Conservation (phyloP, 1,140 invertebrate genomes). For the Portunus trituberculatus region DNA sequence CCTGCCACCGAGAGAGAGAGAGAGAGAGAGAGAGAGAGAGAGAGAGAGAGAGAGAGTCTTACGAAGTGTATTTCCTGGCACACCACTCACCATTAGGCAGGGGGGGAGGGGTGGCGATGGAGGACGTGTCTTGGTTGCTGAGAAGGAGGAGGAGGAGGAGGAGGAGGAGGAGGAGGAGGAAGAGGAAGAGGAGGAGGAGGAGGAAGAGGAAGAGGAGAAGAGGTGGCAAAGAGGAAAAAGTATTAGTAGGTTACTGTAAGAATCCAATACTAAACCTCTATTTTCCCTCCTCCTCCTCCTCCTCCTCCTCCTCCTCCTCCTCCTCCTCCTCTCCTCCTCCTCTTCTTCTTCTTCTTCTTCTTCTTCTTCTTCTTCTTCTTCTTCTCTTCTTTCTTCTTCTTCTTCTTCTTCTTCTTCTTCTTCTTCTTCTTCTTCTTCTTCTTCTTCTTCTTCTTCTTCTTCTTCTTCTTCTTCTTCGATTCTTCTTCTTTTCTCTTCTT, state of each 20-base stretch:
- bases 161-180: background rate
- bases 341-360: no score
- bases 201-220: background rate
- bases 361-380: no score
- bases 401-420: background rate
- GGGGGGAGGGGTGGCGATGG: background rate
- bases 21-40: slow-evolving; percentile 20
- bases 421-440: background rate
- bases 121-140: background rate
- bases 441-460: background rate
- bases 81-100: background rate
- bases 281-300: no score
- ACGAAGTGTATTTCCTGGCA: background rate
- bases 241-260: background rate
- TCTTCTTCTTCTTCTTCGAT: background rate
- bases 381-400: no score
- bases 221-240: background rate
- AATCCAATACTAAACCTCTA: background rate
- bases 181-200: no score
- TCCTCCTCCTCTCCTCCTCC: no score
- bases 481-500: background rate
- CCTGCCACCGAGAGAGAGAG: background rate
- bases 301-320: no score
- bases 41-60: background rate
- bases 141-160: background rate